Evolutionary conservation across 2,113 vertebrate genomes (phyloP), one percentile per base, ranked within the genome.

Genomic region (Okapia johnstoni): DNA sequence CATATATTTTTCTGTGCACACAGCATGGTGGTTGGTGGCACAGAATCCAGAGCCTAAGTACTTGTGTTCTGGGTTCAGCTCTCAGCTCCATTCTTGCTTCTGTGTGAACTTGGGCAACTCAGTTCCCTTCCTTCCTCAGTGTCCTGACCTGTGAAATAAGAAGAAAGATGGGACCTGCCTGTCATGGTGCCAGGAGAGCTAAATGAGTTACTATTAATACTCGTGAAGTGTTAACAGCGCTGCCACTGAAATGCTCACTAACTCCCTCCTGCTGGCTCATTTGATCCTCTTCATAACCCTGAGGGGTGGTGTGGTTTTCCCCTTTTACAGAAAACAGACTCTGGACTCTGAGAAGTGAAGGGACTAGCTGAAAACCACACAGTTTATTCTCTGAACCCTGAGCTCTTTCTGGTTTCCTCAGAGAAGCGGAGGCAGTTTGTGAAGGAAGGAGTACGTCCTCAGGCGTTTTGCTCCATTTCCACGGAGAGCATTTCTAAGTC

Each of bases 171-270:
- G 55, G 7, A 1, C 46, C 23, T 15, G 28, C 19, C 57, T 21
- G 4, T 16, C 1, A 1, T 10, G 46, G 21, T 2, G 43, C 33
- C 19, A 5, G 16, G n/a, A 33, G 26, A 2, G 26, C 43, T 52
- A 3, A 40, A 13, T 30, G 60, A 73, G 60, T 40, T 0, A 0
- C n/a, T 70, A 9, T 1, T 16, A 9, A 12, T 15, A 2, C 3
- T n/a, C 15, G 1, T 2, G n/a, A n/a, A 12, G 21, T 13, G 15
- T 4, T 30, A 15, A 2, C 2, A 1, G 55, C 3, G 21, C 43
- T 4, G 19, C 43, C 17, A 0, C 55, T 46, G 40, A 36, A 55
- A 3, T 6, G 4, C 10, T 28, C 19, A 60, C 7, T 15, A 10
- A 48, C 73, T 46, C 25, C 1, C 16, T 2, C 17, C 7, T 0